These are phyloP conservation scores for Stenchaetothrips biformis DNA, from an alignment of 2,888 invertebrate genomes.

Conservation along the genomic window DNA sequence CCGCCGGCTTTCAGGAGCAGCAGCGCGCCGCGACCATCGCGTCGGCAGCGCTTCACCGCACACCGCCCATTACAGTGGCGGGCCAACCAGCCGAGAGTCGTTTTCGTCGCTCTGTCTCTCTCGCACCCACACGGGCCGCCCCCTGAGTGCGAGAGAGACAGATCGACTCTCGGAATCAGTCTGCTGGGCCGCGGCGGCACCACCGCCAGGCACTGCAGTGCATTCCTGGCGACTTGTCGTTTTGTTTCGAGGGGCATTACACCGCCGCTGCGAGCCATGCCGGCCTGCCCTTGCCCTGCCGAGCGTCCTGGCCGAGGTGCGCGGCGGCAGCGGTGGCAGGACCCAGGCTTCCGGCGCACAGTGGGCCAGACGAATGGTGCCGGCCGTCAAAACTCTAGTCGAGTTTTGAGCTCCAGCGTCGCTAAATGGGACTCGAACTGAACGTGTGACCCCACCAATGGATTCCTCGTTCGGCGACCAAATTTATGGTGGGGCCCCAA, in stretches of 20 bases:
- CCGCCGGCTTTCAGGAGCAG: too few relatives aligned
- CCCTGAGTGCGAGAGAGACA: neutral
- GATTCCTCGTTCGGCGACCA: too few relatives aligned
- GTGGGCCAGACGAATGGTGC: too few relatives aligned
- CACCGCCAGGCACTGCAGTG: neutral
- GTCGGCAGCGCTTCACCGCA: too few relatives aligned
- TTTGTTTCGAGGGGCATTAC: neutral
- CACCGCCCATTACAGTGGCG: too few relatives aligned
- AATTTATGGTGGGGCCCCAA: too few relatives aligned
- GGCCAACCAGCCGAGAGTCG: too few relatives aligned
- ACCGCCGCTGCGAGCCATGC: neutral
- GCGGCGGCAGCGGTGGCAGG: neutral
- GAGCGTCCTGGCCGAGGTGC: neutral
- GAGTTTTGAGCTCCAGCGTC: too few relatives aligned
- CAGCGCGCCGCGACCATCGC: too few relatives aligned
- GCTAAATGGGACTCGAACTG: too few relatives aligned
- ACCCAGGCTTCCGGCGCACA: neutral
- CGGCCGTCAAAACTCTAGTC: too few relatives aligned
- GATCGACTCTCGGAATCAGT: neutral
- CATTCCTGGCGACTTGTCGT: neutral
- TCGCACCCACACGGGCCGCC: neutral
- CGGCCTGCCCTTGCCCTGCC: neutral
- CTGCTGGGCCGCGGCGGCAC: neutral
- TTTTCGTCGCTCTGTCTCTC: neutral
- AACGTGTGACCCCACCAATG: too few relatives aligned